Base-by-base conservation (phyloP, 2,888 invertebrate genomes). In the Sminthurides aquaticus region DNA sequence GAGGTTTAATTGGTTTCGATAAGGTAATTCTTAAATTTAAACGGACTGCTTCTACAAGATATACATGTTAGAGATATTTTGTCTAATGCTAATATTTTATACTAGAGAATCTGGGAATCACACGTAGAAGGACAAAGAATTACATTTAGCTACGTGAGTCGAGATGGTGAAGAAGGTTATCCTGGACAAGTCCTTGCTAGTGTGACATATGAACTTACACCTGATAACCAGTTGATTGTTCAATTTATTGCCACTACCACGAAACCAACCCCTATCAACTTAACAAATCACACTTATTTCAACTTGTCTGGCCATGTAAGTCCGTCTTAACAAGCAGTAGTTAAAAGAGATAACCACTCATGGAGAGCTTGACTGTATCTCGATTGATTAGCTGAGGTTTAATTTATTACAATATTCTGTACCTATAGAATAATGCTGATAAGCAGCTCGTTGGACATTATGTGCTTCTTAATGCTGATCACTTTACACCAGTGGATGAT, bases 271-370 rank as follows among this genome's bases (percentile, higher is more conserved):
- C 85, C 89, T 18, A 82, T 96, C 67, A 95, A 91, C 78, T 80
- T 97, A 64, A 92, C 92, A 57, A 90, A 89, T 78, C 89, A 94
- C 76, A 85, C 89, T 1, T 96, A 90, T 78, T 95, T 96, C 79
- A 97, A 97, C 80, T 82, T 97, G 49, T 91, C 87, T 58, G 95
- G 95, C n/a, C 91, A 94, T 80, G 87, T 87, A 76, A 79, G 83
- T 78, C n/a, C n/a, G n/a, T n/a, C n/a, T n/a, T n/a, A n/a, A n/a
- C n/a, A n/a, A n/a, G n/a, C n/a, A n/a, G n/a, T n/a, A n/a, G n/a
- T n/a, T n/a, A n/a, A n/a, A n/a, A n/a, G n/a, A n/a, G n/a, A n/a
- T n/a, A n/a, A n/a, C n/a, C n/a, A n/a, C n/a, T n/a, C n/a, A n/a
- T n/a, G n/a, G n/a, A n/a, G n/a, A n/a, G n/a, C n/a, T n/a, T n/a